Evolutionary conservation across 2,888 invertebrate genomes (phyloP).

Genomic region (Conistra vaccinii): DNA sequence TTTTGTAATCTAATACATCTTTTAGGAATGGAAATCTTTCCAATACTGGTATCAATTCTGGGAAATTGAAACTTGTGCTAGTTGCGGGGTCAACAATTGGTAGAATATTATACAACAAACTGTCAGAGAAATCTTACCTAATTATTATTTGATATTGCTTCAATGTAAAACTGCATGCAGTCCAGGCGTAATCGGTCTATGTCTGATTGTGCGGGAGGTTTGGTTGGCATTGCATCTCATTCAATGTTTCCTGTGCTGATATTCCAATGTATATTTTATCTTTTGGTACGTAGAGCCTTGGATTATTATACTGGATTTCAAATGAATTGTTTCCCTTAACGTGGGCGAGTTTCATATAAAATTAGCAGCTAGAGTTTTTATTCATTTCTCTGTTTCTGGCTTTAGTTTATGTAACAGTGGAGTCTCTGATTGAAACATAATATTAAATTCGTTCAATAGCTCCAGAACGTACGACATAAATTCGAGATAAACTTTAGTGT

Average conservation of each 20-base stretch:
- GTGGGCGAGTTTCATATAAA: not conserved
- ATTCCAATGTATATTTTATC: conserved; percentile 36
- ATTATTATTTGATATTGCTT: conserved; percentile 14
- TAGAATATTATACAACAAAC: conserved; percentile 1
- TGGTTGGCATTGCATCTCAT: conserved; percentile 23
- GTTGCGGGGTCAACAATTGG: conserved; percentile 1
- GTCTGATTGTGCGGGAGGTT: conserved; percentile 39
- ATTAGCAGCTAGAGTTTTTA: conserved; percentile 15
- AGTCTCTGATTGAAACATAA: conserved; percentile 19
- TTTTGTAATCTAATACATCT: conserved; percentile 9
- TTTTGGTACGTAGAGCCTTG: conserved; percentile 30
- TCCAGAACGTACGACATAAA: conserved; percentile 6
- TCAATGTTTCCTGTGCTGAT: conserved; percentile 28
- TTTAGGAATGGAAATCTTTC: conserved; percentile 9
- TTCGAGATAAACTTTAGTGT: conserved; percentile 13
- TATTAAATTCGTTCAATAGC: conserved; percentile 13
- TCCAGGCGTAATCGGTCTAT: conserved; percentile 14
- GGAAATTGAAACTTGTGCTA: conserved; percentile 9
- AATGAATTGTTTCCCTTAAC: conserved; percentile 4
- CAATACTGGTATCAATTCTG: conserved; percentile 1
- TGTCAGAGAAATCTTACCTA: conserved; percentile 14
- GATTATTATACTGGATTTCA: conserved; percentile 25
- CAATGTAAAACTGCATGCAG: conserved; percentile 12
- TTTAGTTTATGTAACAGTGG: conserved; percentile 11
- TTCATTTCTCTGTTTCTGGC: conserved; percentile 9